A percentile compares a stretch with the other conserved stretches of the same genome.
These are phyloP conservation scores for Spheniscus mendiculus DNA, from an alignment of 2,113 vertebrate species.

Conservation along the genomic window DNA sequence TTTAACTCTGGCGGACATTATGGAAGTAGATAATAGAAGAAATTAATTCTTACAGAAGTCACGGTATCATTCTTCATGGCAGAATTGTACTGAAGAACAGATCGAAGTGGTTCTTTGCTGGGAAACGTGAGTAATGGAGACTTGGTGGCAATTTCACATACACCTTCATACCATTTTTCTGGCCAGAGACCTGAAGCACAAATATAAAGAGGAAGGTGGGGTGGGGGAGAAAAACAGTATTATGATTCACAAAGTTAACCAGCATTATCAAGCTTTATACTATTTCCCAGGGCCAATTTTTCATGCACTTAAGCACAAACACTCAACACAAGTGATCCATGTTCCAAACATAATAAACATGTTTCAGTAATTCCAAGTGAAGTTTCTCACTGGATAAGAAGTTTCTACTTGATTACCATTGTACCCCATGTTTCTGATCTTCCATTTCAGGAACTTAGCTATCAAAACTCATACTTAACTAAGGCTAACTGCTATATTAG, in stretches of 20 bases:
- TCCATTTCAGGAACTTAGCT: neutral
- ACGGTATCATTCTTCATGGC: conserved; percentile 97
- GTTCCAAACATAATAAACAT: neutral
- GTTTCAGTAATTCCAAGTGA: neutral
- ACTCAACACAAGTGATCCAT: neutral
- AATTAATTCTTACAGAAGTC: conserved; percentile 79
- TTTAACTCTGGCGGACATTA: neutral
- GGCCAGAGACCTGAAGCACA: conserved; percentile 90
- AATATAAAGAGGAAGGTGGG: neutral
- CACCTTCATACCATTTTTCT: conserved; percentile 97
- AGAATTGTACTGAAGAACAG: conserved; percentile 96
- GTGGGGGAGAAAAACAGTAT: neutral
- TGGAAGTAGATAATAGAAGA: neutral
- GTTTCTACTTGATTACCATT: neutral
- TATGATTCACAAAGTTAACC: neutral
- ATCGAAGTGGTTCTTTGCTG: conserved; percentile 93
- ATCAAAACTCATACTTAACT: neutral
- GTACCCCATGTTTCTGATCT: neutral
- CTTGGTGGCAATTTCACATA: conserved; percentile 96
- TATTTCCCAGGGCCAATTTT: neutral
- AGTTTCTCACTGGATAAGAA: neutral
- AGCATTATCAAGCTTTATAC: neutral
- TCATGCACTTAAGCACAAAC: neutral
- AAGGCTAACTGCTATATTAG: neutral
- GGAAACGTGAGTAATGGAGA: conserved; percentile 95